phyloP scores from a whole-genome alignment of 2,113 vertebrate genomes.

The Ailurus styani region DNA sequence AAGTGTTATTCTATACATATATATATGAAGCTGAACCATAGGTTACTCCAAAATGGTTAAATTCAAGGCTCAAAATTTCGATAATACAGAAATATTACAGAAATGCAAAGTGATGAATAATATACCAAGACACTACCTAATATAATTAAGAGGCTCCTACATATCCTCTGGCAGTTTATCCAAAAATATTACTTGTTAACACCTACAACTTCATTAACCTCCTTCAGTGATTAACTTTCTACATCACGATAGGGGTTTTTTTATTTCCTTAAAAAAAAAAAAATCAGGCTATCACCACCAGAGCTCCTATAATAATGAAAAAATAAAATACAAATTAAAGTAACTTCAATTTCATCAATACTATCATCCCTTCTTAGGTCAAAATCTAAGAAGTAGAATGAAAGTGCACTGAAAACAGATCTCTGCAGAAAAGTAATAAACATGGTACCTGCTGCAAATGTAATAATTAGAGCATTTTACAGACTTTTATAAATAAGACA shows the following conservation, averaged over 20 bases:
- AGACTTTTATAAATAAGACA: not conserved
- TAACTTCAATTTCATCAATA: not conserved
- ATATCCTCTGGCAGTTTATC: not conserved
- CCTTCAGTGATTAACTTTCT: slow-evolving; percentile 21
- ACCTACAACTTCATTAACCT: slow-evolving; percentile 27
- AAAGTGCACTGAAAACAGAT: not conserved
- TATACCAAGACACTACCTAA: not conserved
- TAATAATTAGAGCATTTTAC: not conserved
- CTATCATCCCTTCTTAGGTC: not conserved
- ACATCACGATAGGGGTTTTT: not conserved
- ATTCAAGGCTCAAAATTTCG: slow-evolving; percentile 46
- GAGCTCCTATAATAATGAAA: not conserved
- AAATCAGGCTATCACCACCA: not conserved
- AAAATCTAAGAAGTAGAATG: not conserved
- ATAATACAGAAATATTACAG: slow-evolving; percentile 22
- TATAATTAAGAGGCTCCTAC: not conserved
- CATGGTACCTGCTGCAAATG: not conserved
- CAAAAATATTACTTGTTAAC: not conserved
- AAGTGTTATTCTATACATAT: not conserved
- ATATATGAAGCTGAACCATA: not conserved
- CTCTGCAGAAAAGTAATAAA: not conserved
- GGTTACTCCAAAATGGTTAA: slow-evolving; percentile 16
- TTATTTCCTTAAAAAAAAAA: not conserved
- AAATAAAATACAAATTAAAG: slow-evolving; percentile 39
- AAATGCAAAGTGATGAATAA: slow-evolving; percentile 33